Percentiles rank a stretch among this genome's conserved stretches.
phyloP scores from a whole-genome alignment of 2,113 vertebrate species.

The Chamaea fasciata region DNA sequence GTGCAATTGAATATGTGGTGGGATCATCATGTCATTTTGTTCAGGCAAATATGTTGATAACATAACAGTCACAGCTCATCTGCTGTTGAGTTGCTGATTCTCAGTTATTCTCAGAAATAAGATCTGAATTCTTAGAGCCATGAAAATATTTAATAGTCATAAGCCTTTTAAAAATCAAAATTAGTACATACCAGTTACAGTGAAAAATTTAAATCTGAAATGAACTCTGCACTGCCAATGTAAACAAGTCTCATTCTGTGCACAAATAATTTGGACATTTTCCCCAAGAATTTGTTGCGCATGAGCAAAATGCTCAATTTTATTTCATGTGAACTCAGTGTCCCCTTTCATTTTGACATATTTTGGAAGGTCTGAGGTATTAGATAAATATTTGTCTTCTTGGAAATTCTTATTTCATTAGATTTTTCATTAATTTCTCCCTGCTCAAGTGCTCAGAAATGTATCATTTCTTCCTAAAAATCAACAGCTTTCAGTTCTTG shows the following conservation, averaged over 20 bases:
- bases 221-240: background rate
- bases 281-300: background rate
- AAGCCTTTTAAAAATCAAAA: background rate
- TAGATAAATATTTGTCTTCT: background rate
- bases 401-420: background rate
- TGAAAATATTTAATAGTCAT: background rate
- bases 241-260: background rate
- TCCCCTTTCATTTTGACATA: background rate
- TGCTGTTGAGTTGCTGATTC: slow-evolving; percentile 29
- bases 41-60: background rate
- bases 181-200: background rate
- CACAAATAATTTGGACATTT: background rate
- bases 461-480: background rate
- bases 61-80: background rate
- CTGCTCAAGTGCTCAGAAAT: background rate
- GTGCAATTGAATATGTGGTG: background rate
- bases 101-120: slow-evolving; percentile 4
- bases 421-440: slow-evolving; percentile 37
- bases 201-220: background rate
- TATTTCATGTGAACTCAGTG: background rate
- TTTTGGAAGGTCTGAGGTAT: background rate
- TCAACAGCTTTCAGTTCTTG: background rate
- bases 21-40: background rate
- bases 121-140: background rate
- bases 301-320: background rate